A percentile compares a stretch with the other conserved stretches of the same genome.
Conservation (phyloP, 2,888 invertebrate species). For the Leptinotarsa juncta region DNA sequence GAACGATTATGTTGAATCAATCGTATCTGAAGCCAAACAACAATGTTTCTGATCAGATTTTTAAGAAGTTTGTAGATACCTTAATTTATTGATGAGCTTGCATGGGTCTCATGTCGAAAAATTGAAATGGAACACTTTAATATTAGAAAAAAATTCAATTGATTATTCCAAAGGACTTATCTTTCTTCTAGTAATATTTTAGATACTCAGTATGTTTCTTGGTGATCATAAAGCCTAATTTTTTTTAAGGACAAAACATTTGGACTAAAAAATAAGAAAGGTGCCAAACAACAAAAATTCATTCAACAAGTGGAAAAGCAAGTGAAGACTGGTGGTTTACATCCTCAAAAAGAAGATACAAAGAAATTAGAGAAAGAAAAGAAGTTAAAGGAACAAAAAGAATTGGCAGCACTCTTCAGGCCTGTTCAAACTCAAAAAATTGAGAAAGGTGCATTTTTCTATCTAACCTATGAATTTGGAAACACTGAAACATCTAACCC, state of each 20-base stretch:
- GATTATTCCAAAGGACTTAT: too few relatives aligned
- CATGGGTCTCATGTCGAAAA: too few relatives aligned
- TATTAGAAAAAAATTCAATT: too few relatives aligned
- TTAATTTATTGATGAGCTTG: too few relatives aligned
- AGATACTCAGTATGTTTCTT: not conserved
- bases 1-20: too few relatives aligned
- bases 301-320: constrained; percentile 98
- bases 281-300: constrained; percentile 97
- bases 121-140: too few relatives aligned
- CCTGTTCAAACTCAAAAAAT: constrained; percentile 94
- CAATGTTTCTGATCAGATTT: too few relatives aligned
- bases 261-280: constrained; percentile 99
- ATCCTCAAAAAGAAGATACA: constrained; percentile 76
- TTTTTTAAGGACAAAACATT: constrained; percentile 93
- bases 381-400: constrained; percentile 88
- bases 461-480: not conserved
- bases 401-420: constrained; percentile 88
- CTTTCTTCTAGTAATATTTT: not conserved
- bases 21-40: too few relatives aligned
- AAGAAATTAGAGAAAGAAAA: constrained; percentile 87
- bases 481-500: too few relatives aligned
- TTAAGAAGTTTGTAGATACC: too few relatives aligned
- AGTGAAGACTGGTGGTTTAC: constrained; percentile 89
- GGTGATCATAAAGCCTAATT: constrained; percentile 29
- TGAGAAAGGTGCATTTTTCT: constrained; percentile 81